These are phyloP conservation scores for Hippotragus niger DNA, from an alignment of 2,113 vertebrate genomes.

Conservation along the genomic window DNA sequence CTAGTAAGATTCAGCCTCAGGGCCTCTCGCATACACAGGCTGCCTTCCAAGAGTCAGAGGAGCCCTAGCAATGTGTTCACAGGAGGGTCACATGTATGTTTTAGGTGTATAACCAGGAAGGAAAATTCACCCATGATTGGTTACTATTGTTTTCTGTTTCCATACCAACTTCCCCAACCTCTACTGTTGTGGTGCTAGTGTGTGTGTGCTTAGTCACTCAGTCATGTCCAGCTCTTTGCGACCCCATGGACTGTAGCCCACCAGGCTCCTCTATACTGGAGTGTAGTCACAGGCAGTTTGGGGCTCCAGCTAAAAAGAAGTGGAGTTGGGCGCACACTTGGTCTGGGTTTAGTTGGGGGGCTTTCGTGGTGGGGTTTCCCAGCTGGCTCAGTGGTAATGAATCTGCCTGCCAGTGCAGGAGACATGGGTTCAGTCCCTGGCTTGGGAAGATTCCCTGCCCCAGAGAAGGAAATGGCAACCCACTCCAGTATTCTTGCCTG, in stretches of 20 bases:
- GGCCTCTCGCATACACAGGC: too few species aligned
- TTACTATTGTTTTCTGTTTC: constrained; percentile 14
- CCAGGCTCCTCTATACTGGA: background rate
- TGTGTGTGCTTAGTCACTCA: background rate
- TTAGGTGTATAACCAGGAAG: background rate
- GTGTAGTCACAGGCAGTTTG: background rate
- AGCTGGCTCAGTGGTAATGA: background rate
- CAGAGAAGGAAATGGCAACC: background rate
- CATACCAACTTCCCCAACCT: background rate
- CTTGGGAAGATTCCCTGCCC: rapidly evolving
- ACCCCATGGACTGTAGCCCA: background rate
- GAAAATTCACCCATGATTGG: background rate
- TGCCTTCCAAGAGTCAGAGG: background rate
- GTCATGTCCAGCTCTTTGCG: background rate
- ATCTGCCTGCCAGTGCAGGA: background rate
- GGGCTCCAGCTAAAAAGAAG: background rate
- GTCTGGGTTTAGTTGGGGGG: background rate
- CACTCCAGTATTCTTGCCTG: background rate
- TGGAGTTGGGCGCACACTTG: background rate
- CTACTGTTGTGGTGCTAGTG: background rate
- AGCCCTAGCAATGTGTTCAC: background rate
- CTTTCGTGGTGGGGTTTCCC: background rate
- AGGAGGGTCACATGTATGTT: background rate
- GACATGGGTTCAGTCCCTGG: background rate
- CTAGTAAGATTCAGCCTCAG: background rate